Percentiles rank a stretch among this genome's conserved stretches.
These are phyloP conservation scores for Rhineura floridana DNA, from an alignment of 2,113 vertebrate species.

Conservation along the genomic window DNA sequence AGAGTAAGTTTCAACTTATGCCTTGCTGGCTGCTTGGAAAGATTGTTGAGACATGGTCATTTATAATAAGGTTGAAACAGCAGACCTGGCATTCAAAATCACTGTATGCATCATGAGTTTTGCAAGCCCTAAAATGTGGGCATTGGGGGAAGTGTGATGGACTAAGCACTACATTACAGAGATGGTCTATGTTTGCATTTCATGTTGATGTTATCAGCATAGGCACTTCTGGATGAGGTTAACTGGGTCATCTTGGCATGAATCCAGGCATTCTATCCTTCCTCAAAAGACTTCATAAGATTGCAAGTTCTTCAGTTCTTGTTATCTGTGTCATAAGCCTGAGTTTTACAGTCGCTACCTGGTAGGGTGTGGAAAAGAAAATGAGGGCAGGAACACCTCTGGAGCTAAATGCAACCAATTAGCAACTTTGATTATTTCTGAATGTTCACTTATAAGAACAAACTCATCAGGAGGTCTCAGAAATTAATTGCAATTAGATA, in stretches of 20 bases:
- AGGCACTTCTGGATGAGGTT: slow-evolving; percentile 32
- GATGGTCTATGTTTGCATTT: slow-evolving; percentile 40
- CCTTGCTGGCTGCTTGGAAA: slow-evolving; percentile 34
- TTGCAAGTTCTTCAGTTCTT: slow-evolving; percentile 43
- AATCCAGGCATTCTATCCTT: slow-evolving; percentile 28
- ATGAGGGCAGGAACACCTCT: slow-evolving; percentile 2
- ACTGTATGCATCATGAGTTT: slow-evolving; percentile 10
- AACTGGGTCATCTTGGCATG: slow-evolving; percentile 22
- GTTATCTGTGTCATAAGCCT: slow-evolving; percentile 45
- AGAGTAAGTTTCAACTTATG: slow-evolving; percentile 48
- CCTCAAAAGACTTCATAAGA: slow-evolving; percentile 49
- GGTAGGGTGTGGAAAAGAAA: slow-evolving; percentile 6
- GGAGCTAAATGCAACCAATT: slow-evolving; percentile 25
- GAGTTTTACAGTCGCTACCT: slow-evolving; percentile 31
- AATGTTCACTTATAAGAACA: slow-evolving; percentile 25
- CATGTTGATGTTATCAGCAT: neutral
- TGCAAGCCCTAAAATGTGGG: slow-evolving; percentile 4
- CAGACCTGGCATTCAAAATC: slow-evolving; percentile 1
- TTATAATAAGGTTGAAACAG: neutral
- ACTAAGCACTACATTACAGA: slow-evolving; percentile 17
- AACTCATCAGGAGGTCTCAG: neutral
- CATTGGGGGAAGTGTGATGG: slow-evolving; percentile 1
- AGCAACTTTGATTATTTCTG: slow-evolving; percentile 4
- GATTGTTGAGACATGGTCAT: slow-evolving; percentile 14
- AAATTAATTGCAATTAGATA: slow-evolving; percentile 10